Evolutionary conservation across 2,888 invertebrate species (phyloP).

Genomic region (Aleiodes leptofemur): DNA sequence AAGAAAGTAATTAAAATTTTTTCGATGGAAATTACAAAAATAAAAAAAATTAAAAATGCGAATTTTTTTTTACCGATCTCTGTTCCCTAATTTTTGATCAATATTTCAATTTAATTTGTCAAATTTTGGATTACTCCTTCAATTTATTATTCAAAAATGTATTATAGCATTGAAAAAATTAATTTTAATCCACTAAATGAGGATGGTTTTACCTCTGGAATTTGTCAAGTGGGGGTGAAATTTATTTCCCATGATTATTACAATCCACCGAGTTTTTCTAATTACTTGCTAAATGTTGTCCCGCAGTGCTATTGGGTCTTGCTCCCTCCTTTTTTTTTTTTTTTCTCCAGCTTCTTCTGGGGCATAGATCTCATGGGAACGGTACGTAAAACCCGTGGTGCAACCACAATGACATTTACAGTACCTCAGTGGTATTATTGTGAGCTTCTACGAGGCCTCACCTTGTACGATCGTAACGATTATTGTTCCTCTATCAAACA

Average conservation of each 20-base stretch:
- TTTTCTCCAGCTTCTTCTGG: conserved; percentile 12
- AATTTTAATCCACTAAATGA: background rate
- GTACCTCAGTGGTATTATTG: conserved; percentile 37
- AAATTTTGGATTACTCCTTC: too few species aligned
- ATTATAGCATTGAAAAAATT: background rate
- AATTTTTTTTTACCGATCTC: too few species aligned
- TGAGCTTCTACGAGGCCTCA: conserved; percentile 45
- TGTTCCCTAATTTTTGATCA: too few species aligned
- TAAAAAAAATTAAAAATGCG: too few species aligned
- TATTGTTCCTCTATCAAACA: conserved; percentile 68
- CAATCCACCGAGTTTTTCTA: conserved; percentile 67
- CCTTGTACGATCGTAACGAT: conserved; percentile 68
- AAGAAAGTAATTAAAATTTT: too few species aligned
- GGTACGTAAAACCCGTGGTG: conserved; percentile 53
- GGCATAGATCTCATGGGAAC: conserved; percentile 66
- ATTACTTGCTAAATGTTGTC: conserved; percentile 68
- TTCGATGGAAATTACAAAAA: too few species aligned
- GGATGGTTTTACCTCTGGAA: background rate
- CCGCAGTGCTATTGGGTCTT: conserved; percentile 57
- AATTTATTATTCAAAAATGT: too few species aligned
- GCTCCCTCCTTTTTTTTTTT: conserved; percentile 6
- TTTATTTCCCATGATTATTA: conserved; percentile 63
- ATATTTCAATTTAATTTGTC: too few species aligned
- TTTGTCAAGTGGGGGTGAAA: background rate
- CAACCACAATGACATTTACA: conserved; percentile 63